Base-by-base conservation (phyloP, 1,140 invertebrate species). In the Zaprionus taronus region DNA sequence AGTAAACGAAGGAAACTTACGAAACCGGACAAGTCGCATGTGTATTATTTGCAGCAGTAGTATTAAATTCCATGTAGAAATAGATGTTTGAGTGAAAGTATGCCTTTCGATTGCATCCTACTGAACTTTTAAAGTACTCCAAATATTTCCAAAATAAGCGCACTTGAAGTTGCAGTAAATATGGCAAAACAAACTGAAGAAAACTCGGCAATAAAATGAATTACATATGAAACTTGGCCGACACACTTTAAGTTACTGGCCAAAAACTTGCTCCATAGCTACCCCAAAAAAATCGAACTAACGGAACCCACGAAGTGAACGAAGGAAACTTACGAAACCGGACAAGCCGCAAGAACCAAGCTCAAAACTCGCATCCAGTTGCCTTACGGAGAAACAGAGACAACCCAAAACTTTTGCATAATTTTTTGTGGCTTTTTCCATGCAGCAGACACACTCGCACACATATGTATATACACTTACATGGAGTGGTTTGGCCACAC, bases 321-420 rank as follows among this genome's bases (percentile, higher is more conserved):
- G 47, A 68, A 24, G 17, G 20, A 68, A 68, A 67, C 71, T 61
- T 44, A 73, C 20, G 20, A 68, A 73, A 24, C 14, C 36, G 56
- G 31, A 34, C 64, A 68, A 75, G n/a, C 68, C 63, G 67, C 72
- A 74, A 74, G 31, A 86, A 79, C 24, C 44, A 26, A 56, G 5
- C 28, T 47, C 24, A 62, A 41, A 14, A 17, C 41, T 47, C 41
- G 41, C 41, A 47, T 47, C 41, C 47, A 60, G 31, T 69, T 38
- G 22, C 38, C 66, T 15, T 12, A 73, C 15, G 17, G 17, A 20
- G 62, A 70, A 62, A 67, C 69, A 70, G 63, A 56, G 62, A 66
- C 71, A 79, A 72, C 62, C 80, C 47, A 51, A 81, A 81, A 83
- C 71, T 76, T 83, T 44, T 79, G 80, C 55, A 83, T 83, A 76